phyloP scores from a whole-genome alignment of 2,113 vertebrate species.

The Columbina picui region DNA sequence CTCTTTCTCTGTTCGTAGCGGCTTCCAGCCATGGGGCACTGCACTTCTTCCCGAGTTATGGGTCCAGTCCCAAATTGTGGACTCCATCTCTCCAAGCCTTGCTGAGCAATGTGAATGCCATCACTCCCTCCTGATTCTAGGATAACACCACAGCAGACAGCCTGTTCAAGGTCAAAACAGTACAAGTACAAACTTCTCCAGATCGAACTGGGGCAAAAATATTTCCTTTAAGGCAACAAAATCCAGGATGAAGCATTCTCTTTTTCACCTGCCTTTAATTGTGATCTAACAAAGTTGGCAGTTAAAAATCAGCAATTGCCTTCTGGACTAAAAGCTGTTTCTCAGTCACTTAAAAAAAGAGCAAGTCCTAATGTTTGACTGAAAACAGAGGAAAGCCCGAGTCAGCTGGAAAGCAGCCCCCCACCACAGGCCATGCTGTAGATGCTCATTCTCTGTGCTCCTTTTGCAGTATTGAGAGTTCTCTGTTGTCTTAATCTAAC shows the following conservation, averaged over 20 bases:
- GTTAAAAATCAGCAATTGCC: not conserved
- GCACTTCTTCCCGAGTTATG: not conserved
- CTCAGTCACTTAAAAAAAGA: not conserved
- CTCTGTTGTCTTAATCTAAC: not conserved
- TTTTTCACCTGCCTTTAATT: not conserved
- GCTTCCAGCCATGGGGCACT: not conserved
- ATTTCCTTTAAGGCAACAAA: not conserved
- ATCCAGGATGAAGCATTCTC: accelerated
- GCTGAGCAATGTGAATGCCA: not conserved
- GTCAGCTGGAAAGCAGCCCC: not conserved
- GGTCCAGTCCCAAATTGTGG: not conserved
- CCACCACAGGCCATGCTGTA: not conserved
- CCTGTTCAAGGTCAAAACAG: not conserved
- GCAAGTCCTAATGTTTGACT: not conserved
- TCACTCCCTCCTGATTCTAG: not conserved
- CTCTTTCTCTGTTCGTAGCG: not conserved
- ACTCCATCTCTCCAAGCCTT: not conserved
- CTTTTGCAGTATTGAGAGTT: not conserved
- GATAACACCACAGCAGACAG: not conserved
- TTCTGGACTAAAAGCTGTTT: not conserved
- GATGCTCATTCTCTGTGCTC: not conserved
- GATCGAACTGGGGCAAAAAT: not conserved
- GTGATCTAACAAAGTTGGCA: not conserved
- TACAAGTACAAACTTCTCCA: not conserved
- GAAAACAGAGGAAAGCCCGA: not conserved